Percentiles rank a stretch among this genome's conserved stretches.
phyloP scores from a whole-genome alignment of 2,113 vertebrate species.

The Chascanopsetta lugubris region DNA sequence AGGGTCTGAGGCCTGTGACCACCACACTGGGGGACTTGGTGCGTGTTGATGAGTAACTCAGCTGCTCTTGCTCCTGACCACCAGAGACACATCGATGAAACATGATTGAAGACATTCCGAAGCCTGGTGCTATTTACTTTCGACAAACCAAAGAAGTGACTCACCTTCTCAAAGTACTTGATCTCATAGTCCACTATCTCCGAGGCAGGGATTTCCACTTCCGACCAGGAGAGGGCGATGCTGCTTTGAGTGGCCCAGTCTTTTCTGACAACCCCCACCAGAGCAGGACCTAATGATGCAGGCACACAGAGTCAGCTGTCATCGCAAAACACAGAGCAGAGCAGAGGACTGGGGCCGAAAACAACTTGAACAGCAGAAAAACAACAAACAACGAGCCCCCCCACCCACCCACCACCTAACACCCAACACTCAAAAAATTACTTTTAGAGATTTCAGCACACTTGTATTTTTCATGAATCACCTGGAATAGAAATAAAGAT shows the following conservation, averaged over 20 bases:
- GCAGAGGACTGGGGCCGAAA: no score
- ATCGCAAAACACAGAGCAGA: constrained; percentile 18
- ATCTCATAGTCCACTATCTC: constrained; percentile 97
- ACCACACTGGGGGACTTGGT: constrained; percentile 92
- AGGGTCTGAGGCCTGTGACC: constrained; percentile 92
- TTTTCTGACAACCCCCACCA: constrained; percentile 93
- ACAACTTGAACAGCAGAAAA: neutral
- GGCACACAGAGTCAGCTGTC: constrained; percentile 7
- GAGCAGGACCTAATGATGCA: constrained; percentile 85
- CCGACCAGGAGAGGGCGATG: constrained; percentile 97
- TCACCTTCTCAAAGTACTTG: constrained; percentile 98
- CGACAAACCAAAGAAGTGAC: neutral
- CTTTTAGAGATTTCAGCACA: neutral
- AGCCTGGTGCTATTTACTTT: no score
- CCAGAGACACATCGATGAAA: constrained; percentile 2
- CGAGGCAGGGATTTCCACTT: constrained; percentile 88
- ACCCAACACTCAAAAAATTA: no score
- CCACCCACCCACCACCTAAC: no score
- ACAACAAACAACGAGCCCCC: neutral
- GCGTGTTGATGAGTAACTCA: constrained; percentile 96
- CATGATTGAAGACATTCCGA: no score
- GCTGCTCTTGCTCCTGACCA: constrained; percentile 91
- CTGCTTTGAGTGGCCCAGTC: constrained; percentile 96
- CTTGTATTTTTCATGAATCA: neutral
- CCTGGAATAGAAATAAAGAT: neutral